A percentile compares a stretch with the other conserved stretches of the same genome.
Conservation (phyloP, 2,113 vertebrate species). For the Anolis carolinensis region DNA sequence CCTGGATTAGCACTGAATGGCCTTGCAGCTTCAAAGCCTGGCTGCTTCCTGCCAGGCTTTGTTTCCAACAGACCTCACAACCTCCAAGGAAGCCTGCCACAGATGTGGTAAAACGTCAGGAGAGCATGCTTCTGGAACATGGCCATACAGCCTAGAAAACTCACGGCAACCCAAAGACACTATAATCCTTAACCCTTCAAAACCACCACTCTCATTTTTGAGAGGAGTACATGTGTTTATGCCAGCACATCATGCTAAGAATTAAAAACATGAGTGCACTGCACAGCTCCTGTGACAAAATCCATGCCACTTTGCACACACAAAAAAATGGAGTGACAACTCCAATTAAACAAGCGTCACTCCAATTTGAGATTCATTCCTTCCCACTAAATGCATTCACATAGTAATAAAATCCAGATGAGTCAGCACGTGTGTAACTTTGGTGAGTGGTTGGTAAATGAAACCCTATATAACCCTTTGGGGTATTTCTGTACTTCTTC, state of each 20-base stretch:
- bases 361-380: background rate
- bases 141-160: too few species aligned
- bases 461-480: too few species aligned
- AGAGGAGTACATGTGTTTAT: background rate
- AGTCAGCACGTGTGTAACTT: background rate
- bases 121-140: too few species aligned
- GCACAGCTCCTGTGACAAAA: background rate
- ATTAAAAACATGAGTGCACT: background rate
- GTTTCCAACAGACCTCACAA: too few species aligned
- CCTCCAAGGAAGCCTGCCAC: too few species aligned
- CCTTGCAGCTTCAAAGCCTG: too few species aligned
- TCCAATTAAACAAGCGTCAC: background rate
- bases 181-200: fast-evolving
- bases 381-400: background rate
- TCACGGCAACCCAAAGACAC: too few species aligned
- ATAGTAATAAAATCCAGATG: background rate
- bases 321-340: background rate
- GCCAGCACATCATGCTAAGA: background rate
- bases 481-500: background rate
- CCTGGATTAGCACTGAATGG: too few species aligned
- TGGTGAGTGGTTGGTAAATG: too few species aligned
- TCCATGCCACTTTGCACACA: background rate
- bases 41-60: too few species aligned
- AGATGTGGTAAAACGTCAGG: too few species aligned
- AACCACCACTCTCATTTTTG: background rate